Conservation (phyloP, 2,113 vertebrate species). For the Bombycilla garrulus region DNA sequence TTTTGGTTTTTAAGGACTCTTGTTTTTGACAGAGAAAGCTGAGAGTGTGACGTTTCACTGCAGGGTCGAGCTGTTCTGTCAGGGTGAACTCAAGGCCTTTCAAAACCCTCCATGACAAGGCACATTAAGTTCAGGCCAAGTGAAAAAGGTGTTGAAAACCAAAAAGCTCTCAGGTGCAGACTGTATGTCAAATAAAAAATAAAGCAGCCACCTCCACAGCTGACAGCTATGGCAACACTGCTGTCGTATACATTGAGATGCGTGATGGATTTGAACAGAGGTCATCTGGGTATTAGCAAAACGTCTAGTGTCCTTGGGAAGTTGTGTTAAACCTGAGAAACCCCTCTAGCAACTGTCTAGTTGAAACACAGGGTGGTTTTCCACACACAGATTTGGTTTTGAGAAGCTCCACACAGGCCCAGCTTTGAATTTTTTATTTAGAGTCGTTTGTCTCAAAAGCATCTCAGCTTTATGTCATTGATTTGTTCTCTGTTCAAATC, state of each 20-base stretch:
- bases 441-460: not conserved
- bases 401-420: not conserved
- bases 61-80: not conserved
- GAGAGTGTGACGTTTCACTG: not conserved
- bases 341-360: not conserved
- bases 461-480: not conserved
- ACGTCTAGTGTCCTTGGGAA: not conserved
- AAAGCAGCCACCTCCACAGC: not conserved
- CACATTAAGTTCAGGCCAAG: not conserved
- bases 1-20: not conserved
- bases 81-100: not conserved
- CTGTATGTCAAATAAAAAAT: not conserved
- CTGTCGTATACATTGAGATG: fast-evolving
- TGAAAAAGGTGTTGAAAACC: not conserved
- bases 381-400: not conserved
- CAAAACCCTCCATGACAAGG: not conserved
- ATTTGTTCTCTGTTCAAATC: not conserved
- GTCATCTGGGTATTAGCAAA: not conserved
- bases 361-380: not conserved
- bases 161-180: not conserved
- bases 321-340: not conserved
- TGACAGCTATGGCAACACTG: not conserved
- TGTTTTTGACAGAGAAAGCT: not conserved
- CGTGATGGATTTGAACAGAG: not conserved
- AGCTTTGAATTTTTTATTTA: not conserved